Evolutionary conservation across 2,797 vertebrate genomes (phyloP), one percentile per base, ranked within the genome.

Genomic region (Ataeniobius toweri): DNA sequence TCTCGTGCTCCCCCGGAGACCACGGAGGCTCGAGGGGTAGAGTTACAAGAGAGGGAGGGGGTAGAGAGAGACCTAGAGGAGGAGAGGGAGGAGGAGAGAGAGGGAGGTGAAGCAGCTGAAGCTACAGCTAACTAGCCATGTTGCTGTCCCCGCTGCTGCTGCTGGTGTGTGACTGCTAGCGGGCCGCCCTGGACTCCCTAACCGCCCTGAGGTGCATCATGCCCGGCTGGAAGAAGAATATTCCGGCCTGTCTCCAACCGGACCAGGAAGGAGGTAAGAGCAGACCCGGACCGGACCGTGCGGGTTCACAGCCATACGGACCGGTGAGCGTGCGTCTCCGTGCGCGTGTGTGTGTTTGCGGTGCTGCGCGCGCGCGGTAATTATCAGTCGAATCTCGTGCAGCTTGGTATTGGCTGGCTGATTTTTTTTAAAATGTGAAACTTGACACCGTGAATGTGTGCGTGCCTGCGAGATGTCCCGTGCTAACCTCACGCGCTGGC

Each of bases 151-250:
- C 48, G 73, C 86, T 13, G 85, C 83, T 78, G 87, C 87, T 89
- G 88, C 65, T 89, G 89, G 74, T 91, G 93, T 86, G 91, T 83
- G 85, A 91, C 85, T 90, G 86, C 71, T 94, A 93, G 89, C 90
- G 88, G 89, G 91, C 89, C 93, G 91, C 92, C 93, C 92, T 94
- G 93, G 93, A 94, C 93, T 94, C 93, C 86, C 84, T 94, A 93
- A 89, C 86, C 89, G 91, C 94, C 86, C 87, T 93, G 85, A 92
- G 92, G 93, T 95, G 94, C 93, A 96, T 96, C 96, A 98, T 99
- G 98, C 98, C 98, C 92, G 97, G 97, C 92, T 99, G 97, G 97
- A 98, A 99, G 96, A 98, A 98, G 94, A 98, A 97, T 92, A 98
- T 98, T 94, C 98, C 97, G 83, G 97, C 97, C 95, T 98, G 98